Evolutionary conservation across 1,140 invertebrate species (phyloP).

Genomic region (Leptinotarsa undecemlineata): DNA sequence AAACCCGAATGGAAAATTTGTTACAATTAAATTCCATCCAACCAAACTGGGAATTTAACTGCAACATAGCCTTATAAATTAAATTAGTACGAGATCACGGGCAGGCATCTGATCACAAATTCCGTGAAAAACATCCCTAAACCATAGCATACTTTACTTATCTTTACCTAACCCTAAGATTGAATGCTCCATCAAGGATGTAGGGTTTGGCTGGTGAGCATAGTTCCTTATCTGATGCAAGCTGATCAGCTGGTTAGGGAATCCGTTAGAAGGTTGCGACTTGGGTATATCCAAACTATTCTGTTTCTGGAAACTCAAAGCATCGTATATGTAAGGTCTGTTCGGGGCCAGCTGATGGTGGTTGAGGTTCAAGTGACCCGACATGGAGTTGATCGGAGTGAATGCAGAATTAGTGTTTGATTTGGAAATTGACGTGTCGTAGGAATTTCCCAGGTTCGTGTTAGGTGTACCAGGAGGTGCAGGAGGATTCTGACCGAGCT

Average conservation of each 20-base stretch:
- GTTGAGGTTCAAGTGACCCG: slow-evolving; percentile 72
- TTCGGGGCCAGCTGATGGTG: slow-evolving; percentile 74
- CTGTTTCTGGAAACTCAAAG: slow-evolving; percentile 79
- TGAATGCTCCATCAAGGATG: slow-evolving; percentile 62
- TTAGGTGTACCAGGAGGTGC: slow-evolving; percentile 51
- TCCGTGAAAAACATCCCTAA: slow-evolving; percentile 10
- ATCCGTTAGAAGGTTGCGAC: slow-evolving; percentile 67
- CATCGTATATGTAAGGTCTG: slow-evolving; percentile 89
- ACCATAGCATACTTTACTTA: slow-evolving; percentile 50
- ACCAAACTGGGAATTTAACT: background rate
- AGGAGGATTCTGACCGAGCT: slow-evolving; percentile 54
- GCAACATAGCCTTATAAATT: slow-evolving; percentile 13
- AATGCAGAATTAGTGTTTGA: slow-evolving; percentile 80
- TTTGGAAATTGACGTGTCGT: slow-evolving; percentile 57
- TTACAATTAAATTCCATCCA: background rate
- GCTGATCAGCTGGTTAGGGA: slow-evolving; percentile 93
- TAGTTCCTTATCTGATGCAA: slow-evolving; percentile 96
- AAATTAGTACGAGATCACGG: slow-evolving; percentile 28
- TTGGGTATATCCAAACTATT: slow-evolving; percentile 56
- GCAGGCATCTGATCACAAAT: slow-evolving; percentile 5
- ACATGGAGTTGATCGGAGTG: slow-evolving; percentile 84
- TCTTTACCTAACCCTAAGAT: slow-evolving; percentile 62
- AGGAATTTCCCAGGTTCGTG: slow-evolving; percentile 51
- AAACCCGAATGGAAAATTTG: background rate
- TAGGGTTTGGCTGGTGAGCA: slow-evolving; percentile 81